Evolutionary conservation across 1,140 invertebrate genomes (phyloP), one percentile per base, ranked within the genome.

Genomic region (Copidosoma floridanum): DNA sequence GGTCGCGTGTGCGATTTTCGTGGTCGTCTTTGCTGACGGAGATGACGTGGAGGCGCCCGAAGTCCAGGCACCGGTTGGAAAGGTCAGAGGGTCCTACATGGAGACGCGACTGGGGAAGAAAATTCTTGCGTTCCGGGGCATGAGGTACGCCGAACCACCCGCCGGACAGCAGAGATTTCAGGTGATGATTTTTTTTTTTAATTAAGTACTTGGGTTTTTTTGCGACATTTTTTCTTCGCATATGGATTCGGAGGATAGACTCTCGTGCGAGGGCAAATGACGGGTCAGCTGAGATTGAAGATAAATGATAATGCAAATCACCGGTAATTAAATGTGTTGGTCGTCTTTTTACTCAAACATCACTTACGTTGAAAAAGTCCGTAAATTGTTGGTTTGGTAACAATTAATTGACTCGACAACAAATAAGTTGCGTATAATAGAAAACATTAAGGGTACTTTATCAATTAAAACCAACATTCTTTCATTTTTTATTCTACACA

Each of bases 81-180:
- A 71, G 43, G 65, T 80, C 47, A 65, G 71, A 61, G 80, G 80
- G 11, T 70, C 71, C 11, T 24, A 32, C 6, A 57, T 72, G 43
- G 70, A 57, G 35, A 66, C 73, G 8, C 64, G 77, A 46, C 55
- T 75, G 23, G 83, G 83, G 3, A 81, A 79, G 53, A 71, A 70
- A 12, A 86, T 85, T 62, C 84, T 81, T 63, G 81, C 85, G 14
- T 88, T 85, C 54, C 82, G 84, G 24, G 85, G 86, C 1, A 82
- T 88, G n/a, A 81, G 83, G 11, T 88, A 86, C 64, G 86, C 85
- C 1, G 80, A 85, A 66, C 77, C 86, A 14, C 85, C 86, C 0
- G 62, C 83, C 1, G 82, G 84, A 14, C 74, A 82, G 37, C 70
- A 82, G 3, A 76, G 85, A 40, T 87, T 87, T 60, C 77, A 83